Percentiles rank a stretch among this genome's conserved stretches.
These are phyloP conservation scores for Aleiodes alternator DNA, from an alignment of 2,888 invertebrate species.

Conservation along the genomic window DNA sequence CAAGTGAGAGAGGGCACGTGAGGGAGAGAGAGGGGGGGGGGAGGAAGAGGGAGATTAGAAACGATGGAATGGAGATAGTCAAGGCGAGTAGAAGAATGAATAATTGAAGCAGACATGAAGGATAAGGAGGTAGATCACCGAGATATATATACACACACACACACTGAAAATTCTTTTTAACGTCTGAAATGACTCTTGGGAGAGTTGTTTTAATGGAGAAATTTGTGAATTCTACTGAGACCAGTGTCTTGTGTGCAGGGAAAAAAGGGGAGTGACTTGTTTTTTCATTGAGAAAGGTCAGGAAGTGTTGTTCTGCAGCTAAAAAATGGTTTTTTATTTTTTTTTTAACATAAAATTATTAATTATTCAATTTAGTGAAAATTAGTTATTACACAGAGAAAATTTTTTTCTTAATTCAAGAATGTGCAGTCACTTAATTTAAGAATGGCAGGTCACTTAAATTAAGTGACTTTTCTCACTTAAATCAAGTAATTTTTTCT, in stretches of 20 bases:
- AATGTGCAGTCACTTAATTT: too few species aligned
- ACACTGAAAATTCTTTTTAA: constrained; percentile 57
- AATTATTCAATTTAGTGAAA: too few species aligned
- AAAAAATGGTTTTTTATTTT: constrained; percentile 34
- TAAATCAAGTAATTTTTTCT: too few species aligned
- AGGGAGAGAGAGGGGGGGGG: constrained; percentile 48
- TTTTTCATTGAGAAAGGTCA: constrained; percentile 16
- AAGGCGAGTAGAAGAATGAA: constrained; percentile 58
- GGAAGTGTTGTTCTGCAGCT: too few species aligned
- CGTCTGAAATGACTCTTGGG: constrained; percentile 43
- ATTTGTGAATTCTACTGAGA: constrained; percentile 58
- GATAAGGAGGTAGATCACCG: constrained; percentile 47
- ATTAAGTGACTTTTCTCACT: too few species aligned
- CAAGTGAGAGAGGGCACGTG: constrained; percentile 7
- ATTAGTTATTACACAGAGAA: too few species aligned
- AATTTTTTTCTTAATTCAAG: too few species aligned
- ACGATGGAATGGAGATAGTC: constrained; percentile 47
- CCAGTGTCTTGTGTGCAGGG: constrained; percentile 49
- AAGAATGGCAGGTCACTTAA: too few species aligned
- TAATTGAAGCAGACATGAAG: constrained; percentile 61
- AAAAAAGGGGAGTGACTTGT: constrained; percentile 41
- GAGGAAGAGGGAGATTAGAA: neutral
- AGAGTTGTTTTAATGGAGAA: constrained; percentile 61
- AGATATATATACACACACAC: constrained; percentile 46
- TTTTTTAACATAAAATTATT: constrained; percentile 36